phyloP scores from a whole-genome alignment of 2,797 vertebrate species.

The Galaxias olidus region DNA sequence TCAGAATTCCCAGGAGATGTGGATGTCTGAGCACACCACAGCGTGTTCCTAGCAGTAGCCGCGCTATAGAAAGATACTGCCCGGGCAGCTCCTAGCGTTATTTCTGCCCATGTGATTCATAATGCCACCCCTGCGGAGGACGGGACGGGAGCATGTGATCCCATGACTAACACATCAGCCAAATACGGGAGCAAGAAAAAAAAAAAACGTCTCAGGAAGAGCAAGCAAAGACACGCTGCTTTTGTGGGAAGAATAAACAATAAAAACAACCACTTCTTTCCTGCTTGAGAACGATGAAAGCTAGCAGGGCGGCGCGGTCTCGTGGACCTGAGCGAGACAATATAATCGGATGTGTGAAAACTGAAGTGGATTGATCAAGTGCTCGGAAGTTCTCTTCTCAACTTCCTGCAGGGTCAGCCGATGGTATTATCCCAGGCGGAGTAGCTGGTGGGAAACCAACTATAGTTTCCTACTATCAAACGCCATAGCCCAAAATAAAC shows the following conservation, averaged over 20 bases:
- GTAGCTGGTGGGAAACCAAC: no score
- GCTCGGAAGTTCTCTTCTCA: slow-evolving; percentile 10
- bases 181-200: slow-evolving; percentile 30
- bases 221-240: neutral
- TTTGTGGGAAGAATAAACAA: neutral
- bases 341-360: slow-evolving; percentile 39
- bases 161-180: slow-evolving; percentile 50
- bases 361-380: slow-evolving; percentile 46
- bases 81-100: slow-evolving; percentile 17
- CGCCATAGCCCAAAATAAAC: no score
- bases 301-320: neutral
- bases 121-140: slow-evolving; percentile 27
- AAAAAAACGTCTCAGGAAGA: slow-evolving; percentile 22
- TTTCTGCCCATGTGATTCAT: slow-evolving; percentile 49
- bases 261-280: slow-evolving; percentile 3
- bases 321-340: slow-evolving; percentile 15
- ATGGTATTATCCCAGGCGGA: slow-evolving; percentile 10
- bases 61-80: neutral
- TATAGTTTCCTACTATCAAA: no score
- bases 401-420: slow-evolving; percentile 11
- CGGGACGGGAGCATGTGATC: slow-evolving; percentile 44
- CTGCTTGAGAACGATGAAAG: slow-evolving; percentile 18
- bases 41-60: no score
- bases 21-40: no score
- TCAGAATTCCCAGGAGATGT: no score